Conservation (phyloP, 2,797 vertebrate species). For the Pyrocephalus nanus region DNA sequence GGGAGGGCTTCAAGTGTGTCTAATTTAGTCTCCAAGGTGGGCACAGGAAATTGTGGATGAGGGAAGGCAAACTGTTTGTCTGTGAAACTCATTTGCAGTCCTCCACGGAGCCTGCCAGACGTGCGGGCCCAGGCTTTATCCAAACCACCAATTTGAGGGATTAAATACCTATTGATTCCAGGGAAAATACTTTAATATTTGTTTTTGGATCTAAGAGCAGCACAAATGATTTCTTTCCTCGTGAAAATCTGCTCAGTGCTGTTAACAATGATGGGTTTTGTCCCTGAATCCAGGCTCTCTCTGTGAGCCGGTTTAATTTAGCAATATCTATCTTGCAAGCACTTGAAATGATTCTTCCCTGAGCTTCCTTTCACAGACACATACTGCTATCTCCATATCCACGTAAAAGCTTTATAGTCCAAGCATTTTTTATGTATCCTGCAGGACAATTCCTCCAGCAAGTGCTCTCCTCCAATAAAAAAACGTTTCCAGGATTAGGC, state of each 20-base stretch:
- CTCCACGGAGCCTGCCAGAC: background rate
- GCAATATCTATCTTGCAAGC: background rate
- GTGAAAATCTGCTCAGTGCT: background rate
- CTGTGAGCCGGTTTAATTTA: background rate
- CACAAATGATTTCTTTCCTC: background rate
- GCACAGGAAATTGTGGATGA: conserved; percentile 29
- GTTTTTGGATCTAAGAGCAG: background rate
- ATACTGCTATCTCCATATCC: background rate
- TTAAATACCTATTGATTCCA: background rate
- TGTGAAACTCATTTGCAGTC: conserved; percentile 6
- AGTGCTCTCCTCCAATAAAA: background rate
- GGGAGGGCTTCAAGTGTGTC: conserved; percentile 12
- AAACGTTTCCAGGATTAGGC: background rate
- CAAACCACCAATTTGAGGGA: background rate
- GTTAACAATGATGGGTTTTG: background rate
- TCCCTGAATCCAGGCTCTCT: background rate
- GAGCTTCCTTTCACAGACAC: fast-evolving
- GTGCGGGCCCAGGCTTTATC: background rate
- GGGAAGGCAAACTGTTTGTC: background rate
- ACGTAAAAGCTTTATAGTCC: background rate
- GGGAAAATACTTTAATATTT: background rate
- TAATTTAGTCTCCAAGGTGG: conserved; percentile 18
- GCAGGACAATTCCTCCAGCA: background rate
- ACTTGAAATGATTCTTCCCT: background rate
- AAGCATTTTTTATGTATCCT: background rate